Evolutionary conservation across 2,888 invertebrate genomes (phyloP), one percentile per base, ranked within the genome.

Genomic region (Dasysyrphus tricinctus): DNA sequence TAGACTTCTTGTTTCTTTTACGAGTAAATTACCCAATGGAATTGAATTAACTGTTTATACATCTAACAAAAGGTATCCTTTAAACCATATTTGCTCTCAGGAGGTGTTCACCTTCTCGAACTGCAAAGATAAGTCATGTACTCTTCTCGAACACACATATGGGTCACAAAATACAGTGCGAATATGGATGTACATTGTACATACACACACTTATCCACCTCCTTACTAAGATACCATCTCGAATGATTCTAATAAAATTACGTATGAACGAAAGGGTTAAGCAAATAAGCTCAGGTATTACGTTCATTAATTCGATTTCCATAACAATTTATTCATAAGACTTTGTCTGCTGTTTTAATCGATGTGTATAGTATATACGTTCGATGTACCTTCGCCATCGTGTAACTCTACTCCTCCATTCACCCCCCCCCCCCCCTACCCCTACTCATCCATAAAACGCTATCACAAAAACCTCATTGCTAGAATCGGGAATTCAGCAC

Each of bases 321-420:
- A 92, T 92, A 92, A 92, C 92, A 92, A 92, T 92, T 92, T 92
- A 92, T 92, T 92, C 92, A 92, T 92, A 92, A 92, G 92, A 92
- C 92, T 91, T 91, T 92, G 92, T 92, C 92, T 92, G 91, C 92
- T 91, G 91, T 91, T 91, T 91, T 92, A 91, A 92, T 92, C 83
- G 88, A 84, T 82, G 81, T 84, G 77, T 61, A 74, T 49, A 5
- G 32, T 49, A 29, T 29, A 34, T 67, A 51, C 59, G 19, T 80
- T 80, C 79, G 88, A 91, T 91, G 47, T 19, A 90, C 89, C 89
- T 91, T 76, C 54, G 29, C 90, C 90, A 89, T 90, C 91, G 90
- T 89, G 88, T 88, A 86, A 84, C 83, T 73, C 51, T 80, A 75
- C 83, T 37, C 37, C 37, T 24, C n/a, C n/a, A n/a, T n/a, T 34